Conservation (phyloP, 2,888 invertebrate species). For the Ashinkailepas kermadecensis region DNA sequence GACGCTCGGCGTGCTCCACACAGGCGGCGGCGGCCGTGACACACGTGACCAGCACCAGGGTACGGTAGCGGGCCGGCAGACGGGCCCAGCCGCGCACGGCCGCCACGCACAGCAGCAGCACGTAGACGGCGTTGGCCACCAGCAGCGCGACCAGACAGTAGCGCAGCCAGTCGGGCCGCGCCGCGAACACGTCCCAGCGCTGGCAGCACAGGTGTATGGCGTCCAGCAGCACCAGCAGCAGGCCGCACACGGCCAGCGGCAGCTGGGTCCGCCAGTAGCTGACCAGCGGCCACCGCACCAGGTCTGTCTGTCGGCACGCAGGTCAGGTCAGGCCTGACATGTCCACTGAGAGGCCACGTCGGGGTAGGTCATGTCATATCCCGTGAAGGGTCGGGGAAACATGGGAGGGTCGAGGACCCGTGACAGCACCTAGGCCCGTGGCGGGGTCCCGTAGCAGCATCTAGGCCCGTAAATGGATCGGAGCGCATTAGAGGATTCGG, state of each 20-base stretch:
- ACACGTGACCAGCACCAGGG: neutral
- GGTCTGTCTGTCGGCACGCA: neutral
- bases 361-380: too few relatives aligned
- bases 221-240: slow-evolving; percentile 18
- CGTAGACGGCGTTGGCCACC: neutral
- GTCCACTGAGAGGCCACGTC: too few relatives aligned
- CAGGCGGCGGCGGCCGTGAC: slow-evolving; percentile 5
- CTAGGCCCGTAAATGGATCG: too few relatives aligned
- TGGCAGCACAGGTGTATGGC: neutral
- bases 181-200: neutral
- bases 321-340: too few relatives aligned
- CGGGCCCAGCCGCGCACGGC: neutral
- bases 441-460: too few relatives aligned
- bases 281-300: neutral
- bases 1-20: slow-evolving; percentile 5
- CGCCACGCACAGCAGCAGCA: neutral
- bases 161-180: slow-evolving; percentile 13
- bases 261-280: neutral
- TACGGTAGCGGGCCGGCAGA: neutral
- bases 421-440: too few relatives aligned
- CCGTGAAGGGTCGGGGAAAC: too few relatives aligned
- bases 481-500: too few relatives aligned
- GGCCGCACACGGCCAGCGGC: neutral
- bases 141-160: slow-evolving; percentile 7
- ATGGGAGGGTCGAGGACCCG: too few relatives aligned